These are phyloP conservation scores for Pangasius macronema DNA, from an alignment of 2,797 vertebrate genomes.

Conservation along the genomic window DNA sequence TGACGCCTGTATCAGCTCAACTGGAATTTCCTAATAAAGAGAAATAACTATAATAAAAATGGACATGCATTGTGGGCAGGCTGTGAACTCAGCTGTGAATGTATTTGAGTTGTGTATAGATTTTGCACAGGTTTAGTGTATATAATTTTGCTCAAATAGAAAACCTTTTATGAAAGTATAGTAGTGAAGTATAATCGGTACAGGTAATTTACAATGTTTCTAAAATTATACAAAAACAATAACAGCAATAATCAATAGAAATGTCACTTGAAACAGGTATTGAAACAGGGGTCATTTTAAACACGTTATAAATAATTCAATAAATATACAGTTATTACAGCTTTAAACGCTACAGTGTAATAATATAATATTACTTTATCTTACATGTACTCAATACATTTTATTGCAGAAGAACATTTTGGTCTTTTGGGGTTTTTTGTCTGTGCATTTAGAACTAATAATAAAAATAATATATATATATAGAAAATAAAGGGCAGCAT, in stretches of 20 bases:
- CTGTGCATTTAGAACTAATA: no score
- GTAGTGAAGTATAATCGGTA: background rate
- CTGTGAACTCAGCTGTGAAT: background rate
- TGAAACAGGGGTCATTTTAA: background rate
- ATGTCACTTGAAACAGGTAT: background rate
- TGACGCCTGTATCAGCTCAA: background rate
- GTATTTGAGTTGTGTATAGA: background rate
- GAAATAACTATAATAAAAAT: background rate
- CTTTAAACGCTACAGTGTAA: background rate
- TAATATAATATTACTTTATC: background rate
- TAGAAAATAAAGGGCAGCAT: no score
- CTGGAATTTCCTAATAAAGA: background rate
- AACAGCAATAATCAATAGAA: background rate
- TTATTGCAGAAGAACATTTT: background rate
- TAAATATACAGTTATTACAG: background rate
- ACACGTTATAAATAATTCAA: no score
- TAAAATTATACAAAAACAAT: background rate
- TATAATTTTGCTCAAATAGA: no score
- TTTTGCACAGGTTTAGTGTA: background rate
- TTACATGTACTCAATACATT: background rate
- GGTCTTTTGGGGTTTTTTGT: background rate
- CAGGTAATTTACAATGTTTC: background rate
- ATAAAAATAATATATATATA: no score
- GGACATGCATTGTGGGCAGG: background rate
- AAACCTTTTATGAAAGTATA: background rate